phyloP scores from a whole-genome alignment of 1,140 invertebrate species.

The Hypothenemus hampei region DNA sequence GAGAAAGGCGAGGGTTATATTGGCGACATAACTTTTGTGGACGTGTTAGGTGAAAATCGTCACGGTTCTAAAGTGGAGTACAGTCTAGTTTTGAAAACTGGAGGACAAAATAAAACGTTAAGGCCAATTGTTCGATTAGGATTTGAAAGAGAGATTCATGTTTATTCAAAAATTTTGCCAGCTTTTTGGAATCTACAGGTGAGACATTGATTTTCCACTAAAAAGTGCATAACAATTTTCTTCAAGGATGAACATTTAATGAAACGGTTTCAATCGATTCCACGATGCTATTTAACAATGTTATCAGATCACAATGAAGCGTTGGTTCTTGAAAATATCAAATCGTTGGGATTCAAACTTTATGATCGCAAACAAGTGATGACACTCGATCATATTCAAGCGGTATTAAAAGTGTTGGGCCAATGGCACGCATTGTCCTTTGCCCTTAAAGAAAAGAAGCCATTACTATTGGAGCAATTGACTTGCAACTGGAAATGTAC shows the following conservation, averaged over 20 bases:
- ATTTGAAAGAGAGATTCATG: constrained; percentile 34
- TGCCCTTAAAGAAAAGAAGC: constrained; percentile 46
- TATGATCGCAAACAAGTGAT: constrained; percentile 47
- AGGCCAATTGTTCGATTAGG: constrained; percentile 3
- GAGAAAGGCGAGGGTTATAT: constrained; percentile 30
- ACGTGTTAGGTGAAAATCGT: constrained; percentile 1
- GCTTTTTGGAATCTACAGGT: constrained; percentile 27
- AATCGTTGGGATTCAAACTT: constrained; percentile 44
- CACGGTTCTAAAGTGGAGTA: background rate
- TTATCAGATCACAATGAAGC: constrained; percentile 45
- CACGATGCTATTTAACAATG: constrained; percentile 42
- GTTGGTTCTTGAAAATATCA: constrained; percentile 54
- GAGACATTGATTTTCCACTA: background rate
- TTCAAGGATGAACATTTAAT: constrained; percentile 27
- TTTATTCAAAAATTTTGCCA: constrained; percentile 35
- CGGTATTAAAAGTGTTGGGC: constrained; percentile 50
- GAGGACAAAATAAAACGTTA: constrained; percentile 6
- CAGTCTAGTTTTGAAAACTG: constrained; percentile 24
- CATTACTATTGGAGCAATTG: constrained; percentile 36
- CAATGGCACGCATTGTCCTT: constrained; percentile 52
- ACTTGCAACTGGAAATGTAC: constrained; percentile 15
- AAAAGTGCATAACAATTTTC: constrained; percentile 1
- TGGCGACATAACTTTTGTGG: constrained; percentile 25
- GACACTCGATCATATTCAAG: constrained; percentile 44
- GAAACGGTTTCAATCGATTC: constrained; percentile 27